These are phyloP conservation scores for Apomyelois bistriatella DNA, from an alignment of 2,888 invertebrate genomes.

Conservation along the genomic window DNA sequence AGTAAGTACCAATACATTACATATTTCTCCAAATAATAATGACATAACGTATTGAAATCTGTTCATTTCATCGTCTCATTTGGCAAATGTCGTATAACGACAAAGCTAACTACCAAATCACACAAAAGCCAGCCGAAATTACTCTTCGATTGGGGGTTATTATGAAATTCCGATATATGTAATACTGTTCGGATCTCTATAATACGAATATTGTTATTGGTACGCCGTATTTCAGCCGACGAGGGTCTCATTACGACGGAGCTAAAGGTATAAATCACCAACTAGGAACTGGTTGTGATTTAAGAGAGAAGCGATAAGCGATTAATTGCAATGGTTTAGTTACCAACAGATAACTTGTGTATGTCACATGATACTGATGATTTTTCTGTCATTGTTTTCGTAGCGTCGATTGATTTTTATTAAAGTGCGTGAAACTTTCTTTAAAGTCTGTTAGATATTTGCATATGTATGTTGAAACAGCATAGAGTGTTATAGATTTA, in stretches of 20 bases:
- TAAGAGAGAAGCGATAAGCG: slow-evolving; percentile 22
- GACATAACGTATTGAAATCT: neutral
- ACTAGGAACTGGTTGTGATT: slow-evolving; percentile 22
- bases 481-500: too few species aligned
- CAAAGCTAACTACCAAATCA: slow-evolving; percentile 4
- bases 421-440: too few species aligned
- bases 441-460: too few species aligned
- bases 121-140: slow-evolving; percentile 8
- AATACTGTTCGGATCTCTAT: slow-evolving; percentile 11
- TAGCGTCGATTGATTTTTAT: too few species aligned
- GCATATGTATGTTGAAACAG: too few species aligned
- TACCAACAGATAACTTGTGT: too few species aligned
- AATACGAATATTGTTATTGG: slow-evolving; percentile 32
- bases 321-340: too few species aligned
- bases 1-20: neutral
- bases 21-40: neutral
- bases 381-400: too few species aligned
- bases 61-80: neutral
- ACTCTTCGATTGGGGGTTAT: neutral
- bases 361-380: too few species aligned
- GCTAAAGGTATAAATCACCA: slow-evolving; percentile 40
- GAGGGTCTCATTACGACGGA: slow-evolving; percentile 42
- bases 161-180: slow-evolving; percentile 7
- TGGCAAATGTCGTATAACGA: neutral
- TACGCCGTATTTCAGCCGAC: slow-evolving; percentile 37